Evolutionary conservation across 2,888 invertebrate species (phyloP), one percentile per base, ranked within the genome.

Genomic region (Diaperis boleti): DNA sequence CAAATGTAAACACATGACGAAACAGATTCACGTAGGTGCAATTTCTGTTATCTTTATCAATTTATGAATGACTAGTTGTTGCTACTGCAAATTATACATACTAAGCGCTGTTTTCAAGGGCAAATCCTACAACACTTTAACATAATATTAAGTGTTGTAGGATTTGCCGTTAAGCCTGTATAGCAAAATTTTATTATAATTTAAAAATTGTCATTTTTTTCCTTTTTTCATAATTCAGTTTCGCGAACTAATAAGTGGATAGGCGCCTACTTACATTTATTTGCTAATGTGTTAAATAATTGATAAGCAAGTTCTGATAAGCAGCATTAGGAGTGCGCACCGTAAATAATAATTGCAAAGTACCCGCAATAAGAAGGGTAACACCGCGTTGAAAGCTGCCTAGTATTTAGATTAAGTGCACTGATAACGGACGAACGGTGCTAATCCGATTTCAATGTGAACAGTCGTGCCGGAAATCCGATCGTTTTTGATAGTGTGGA

Each of bases 391-490:
- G 52, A 65, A 59, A 61, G 62, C 60, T 45, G 42, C 45, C 31
- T 31, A 57, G 54, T 56, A 59, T 63, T 69, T 70, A 66, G 75
- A 76, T 76, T 71, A 74, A 76, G 73, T 74, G 74, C 74, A 62
- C 56, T 62, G 75, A 75, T 75, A 76, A 70, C 70, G 59, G 64
- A 59, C 70, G 67, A 70, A 67, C 64, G 67, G 70, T 69, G 73
- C 70, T 76, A 76, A 76, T 76, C 76, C 74, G 71, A 73, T 75
- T 71, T 70, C 50, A 65, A 70, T 64, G 66, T 64, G 71, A 71
- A 65, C 65, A 70, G 70, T 70, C 62, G 71, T 70, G 59, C 65
- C 64, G 65, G 70, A 69, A 75, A 76, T 74, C 72, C 70, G 76
- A 76, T 75, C 72, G 71, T 73, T 74, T 75, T 73, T 69, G 66